Percentiles rank a stretch among this genome's conserved stretches.
Conservation (phyloP, 2,888 invertebrate genomes). For the Thyatira batis region DNA sequence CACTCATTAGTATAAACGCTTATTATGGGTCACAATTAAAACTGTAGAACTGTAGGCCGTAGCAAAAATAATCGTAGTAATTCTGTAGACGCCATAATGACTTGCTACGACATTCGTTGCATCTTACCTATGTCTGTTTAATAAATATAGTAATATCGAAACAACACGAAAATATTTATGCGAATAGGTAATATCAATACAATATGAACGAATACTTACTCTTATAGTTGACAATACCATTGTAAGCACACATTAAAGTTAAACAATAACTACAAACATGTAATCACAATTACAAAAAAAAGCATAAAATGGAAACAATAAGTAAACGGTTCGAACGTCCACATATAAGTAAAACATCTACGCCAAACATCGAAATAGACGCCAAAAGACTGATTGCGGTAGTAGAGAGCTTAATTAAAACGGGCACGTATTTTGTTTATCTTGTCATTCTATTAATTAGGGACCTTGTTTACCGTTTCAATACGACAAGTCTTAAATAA, state of each 20-base stretch:
- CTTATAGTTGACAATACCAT: no score
- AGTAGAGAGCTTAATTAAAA: conserved; percentile 41
- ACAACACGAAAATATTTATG: no score
- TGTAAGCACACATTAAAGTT: no score
- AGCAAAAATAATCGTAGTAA: not conserved
- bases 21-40: not conserved
- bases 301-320: not conserved
- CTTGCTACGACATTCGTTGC: not conserved
- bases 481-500: conserved; percentile 59
- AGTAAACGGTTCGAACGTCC: not conserved
- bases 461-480: conserved; percentile 62
- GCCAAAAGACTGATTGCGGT: conserved; percentile 37
- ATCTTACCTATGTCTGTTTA: no score
- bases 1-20: not conserved
- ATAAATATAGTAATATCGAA: no score
- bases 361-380: not conserved
- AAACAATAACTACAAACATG: no score
- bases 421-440: conserved; percentile 55
- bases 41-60: not conserved
- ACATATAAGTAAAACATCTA: not conserved
- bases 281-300: no score
- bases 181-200: no score
- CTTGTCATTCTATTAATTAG: conserved; percentile 67
- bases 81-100: not conserved
- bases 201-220: no score